Evolutionary conservation across 1,140 invertebrate species (phyloP).

Genomic region (Conus betulinus): DNA sequence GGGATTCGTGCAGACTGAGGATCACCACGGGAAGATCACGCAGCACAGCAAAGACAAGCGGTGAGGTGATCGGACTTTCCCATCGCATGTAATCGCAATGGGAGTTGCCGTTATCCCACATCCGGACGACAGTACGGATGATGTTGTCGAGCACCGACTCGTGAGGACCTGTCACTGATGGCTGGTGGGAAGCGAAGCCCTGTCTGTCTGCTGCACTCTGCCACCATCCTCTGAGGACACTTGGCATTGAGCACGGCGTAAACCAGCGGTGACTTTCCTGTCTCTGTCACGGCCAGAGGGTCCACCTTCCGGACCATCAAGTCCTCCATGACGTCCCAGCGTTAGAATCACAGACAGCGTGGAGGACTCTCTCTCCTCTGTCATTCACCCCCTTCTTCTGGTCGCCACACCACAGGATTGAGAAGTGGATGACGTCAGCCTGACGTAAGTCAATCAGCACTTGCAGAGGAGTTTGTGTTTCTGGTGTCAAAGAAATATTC

Average conservation of each 20-base stretch:
- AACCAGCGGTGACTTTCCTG: not conserved
- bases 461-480: not conserved
- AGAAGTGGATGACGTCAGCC: not conserved
- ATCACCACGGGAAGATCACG: not conserved
- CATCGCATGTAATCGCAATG: not conserved
- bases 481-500: not conserved
- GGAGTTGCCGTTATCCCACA: not conserved
- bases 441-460: not conserved
- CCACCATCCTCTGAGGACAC: not conserved
- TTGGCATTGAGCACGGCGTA: not conserved
- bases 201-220: slow-evolving; percentile 4
- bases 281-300: not conserved
- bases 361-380: not conserved
- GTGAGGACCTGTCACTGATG: no score
- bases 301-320: not conserved
- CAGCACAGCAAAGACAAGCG: not conserved
- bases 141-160: not conserved
- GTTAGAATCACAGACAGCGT: not conserved
- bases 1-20: not conserved
- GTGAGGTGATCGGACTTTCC: not conserved
- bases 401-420: not conserved
- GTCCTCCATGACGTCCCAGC: not conserved
- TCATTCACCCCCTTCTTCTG: not conserved
- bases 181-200: not conserved
- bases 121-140: not conserved